Percentiles rank a stretch among this genome's conserved stretches.
phyloP scores from a whole-genome alignment of 2,888 invertebrate species.

The Luffia ferchaultella region DNA sequence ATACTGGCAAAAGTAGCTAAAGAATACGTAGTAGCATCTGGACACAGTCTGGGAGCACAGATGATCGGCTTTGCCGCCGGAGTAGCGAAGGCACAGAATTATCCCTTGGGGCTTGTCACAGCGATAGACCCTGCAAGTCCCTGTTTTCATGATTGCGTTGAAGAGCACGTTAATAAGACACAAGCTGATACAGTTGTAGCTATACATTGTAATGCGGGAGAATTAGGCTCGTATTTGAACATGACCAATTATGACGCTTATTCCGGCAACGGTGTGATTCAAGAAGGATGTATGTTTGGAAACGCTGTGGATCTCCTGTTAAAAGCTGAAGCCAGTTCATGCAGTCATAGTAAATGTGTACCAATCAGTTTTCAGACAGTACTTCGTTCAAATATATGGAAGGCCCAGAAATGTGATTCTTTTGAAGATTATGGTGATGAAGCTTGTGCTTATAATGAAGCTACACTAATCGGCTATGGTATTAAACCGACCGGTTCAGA shows the following conservation, averaged over 20 bases:
- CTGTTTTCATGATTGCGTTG: conserved; percentile 1
- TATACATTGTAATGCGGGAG: not conserved
- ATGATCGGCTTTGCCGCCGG: conserved; percentile 2
- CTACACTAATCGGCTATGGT: not conserved
- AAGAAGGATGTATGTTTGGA: not conserved
- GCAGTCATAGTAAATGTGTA: conserved; percentile 2
- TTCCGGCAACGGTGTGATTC: not conserved
- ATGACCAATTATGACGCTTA: not conserved
- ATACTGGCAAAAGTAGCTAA: not conserved
- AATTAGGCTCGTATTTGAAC: not conserved
- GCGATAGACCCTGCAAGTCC: not conserved
- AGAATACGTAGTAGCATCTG: not conserved
- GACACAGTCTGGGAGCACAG: conserved; percentile 3
- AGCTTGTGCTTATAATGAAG: not conserved
- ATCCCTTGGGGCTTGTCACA: not conserved
- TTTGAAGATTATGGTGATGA: not conserved
- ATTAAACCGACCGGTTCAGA: not conserved
- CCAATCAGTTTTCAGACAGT: not conserved
- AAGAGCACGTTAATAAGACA: not conserved
- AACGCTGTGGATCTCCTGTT: not conserved
- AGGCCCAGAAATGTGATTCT: not conserved
- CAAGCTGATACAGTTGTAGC: conserved; percentile 1
- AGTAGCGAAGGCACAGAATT: not conserved
- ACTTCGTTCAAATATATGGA: not conserved
- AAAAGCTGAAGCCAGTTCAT: not conserved